Evolutionary conservation across 1,140 invertebrate species (phyloP).

Genomic region (Nixonia krombeini): DNA sequence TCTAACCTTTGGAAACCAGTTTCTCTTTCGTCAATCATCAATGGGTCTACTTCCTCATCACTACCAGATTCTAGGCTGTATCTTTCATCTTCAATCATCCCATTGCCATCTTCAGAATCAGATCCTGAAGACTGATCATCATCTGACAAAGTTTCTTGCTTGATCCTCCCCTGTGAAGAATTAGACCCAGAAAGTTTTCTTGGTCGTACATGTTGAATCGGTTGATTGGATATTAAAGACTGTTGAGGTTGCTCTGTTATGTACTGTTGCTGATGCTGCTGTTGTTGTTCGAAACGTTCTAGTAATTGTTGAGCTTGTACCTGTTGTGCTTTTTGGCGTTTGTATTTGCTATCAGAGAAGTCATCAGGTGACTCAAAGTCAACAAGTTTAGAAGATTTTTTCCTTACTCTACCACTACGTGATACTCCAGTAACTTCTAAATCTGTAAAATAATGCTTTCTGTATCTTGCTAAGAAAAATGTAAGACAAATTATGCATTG

Average conservation of each 20-base stretch:
- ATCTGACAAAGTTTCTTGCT: conserved; percentile 63
- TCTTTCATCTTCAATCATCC: conserved; percentile 73
- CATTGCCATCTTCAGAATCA: conserved; percentile 73
- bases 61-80: conserved; percentile 70
- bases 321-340: conserved; percentile 63
- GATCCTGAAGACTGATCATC: conserved; percentile 72
- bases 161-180: conserved; percentile 50
- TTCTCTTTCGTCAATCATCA: conserved; percentile 68
- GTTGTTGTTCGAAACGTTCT: conserved; percentile 61
- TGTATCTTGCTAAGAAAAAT: conserved; percentile 62
- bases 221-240: conserved; percentile 15
- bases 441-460: conserved; percentile 73
- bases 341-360: conserved; percentile 68
- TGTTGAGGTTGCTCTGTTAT: neutral
- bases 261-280: conserved; percentile 28
- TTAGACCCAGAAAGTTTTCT: conserved; percentile 61
- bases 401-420: conserved; percentile 88
- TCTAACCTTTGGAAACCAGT: conserved; percentile 73
- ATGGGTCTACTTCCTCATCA: conserved; percentile 66
- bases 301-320: conserved; percentile 63
- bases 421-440: conserved; percentile 88
- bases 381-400: conserved; percentile 94
- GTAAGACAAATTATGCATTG: conserved; percentile 51
- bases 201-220: conserved; percentile 21
- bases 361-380: conserved; percentile 94